These are phyloP conservation scores for Bufo bufo DNA, from an alignment of 2,113 vertebrate genomes.

Conservation along the genomic window DNA sequence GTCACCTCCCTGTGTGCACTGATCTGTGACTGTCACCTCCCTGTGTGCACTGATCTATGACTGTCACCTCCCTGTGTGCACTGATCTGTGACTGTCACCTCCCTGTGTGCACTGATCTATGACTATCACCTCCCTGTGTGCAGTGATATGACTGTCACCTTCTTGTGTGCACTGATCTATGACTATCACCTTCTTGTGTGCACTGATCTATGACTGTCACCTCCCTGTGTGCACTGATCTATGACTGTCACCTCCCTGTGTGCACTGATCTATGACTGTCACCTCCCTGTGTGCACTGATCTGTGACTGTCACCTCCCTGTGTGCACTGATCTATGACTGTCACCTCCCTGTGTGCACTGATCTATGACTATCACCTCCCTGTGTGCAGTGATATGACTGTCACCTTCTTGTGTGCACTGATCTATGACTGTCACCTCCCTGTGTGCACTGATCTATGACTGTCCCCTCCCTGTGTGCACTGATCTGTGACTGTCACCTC, in stretches of 20 bases:
- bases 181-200: no score
- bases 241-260: neutral
- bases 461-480: neutral
- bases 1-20: neutral
- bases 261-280: neutral
- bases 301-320: neutral
- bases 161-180: no score
- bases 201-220: no score
- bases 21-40: neutral
- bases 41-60: conserved; percentile 3
- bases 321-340: conserved; percentile 4
- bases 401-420: neutral
- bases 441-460: neutral
- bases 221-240: conserved; percentile 15
- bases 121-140: neutral
- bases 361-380: conserved; percentile 12
- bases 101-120: neutral
- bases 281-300: conserved; percentile 2
- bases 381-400: neutral
- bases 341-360: neutral
- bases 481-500: conserved; percentile 11
- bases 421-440: neutral
- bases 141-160: no score
- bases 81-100: neutral
- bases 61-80: neutral